Base-by-base conservation (phyloP, 2,888 invertebrate species). In the Scaptomyza reducta region DNA sequence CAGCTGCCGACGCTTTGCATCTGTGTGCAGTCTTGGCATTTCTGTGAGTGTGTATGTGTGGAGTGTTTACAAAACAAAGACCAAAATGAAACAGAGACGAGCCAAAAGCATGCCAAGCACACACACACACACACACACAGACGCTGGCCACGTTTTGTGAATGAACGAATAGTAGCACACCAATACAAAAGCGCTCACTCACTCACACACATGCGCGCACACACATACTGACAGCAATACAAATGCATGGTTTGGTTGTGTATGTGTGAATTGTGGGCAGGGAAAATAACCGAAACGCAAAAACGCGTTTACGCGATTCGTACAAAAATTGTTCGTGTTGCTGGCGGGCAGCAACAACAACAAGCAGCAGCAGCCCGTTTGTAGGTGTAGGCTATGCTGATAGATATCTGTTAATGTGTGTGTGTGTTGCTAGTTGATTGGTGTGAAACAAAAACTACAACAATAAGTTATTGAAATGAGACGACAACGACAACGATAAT, bases 271-370 rank as follows among this genome's bases (percentile, higher is more conserved):
- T 90, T 89, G 91, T 90, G 91, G 90, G 91, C 90, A 90, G 91
- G 91, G 90, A 89, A 90, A 90, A 90, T 87, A 80, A 85, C 89
- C 86, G 83, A 81, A 83, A 88, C 79, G 86, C 79, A 79, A 89
- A 89, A 89, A 90, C 90, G 90, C 90, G 90, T 90, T 89, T 86
- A 89, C 87, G 90, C 89, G 90, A 90, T 91, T 91, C 90, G 91
- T 91, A 90, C 88, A 89, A 80, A 90, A 80, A 74, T 76, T 69
- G 74, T 77, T 72, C 72, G 76, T 82, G 47, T 50, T 66, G 73
- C 49, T 71, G 33, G 42, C 62, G 62, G 46, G 60, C 56, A 51
- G 41, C 61, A 60, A 25, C 82, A 61, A 53, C 66, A 77, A 65
- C 42, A 66, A 57, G 33, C 29, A 50, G 42, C 63, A 55, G 79